Base-by-base conservation (phyloP, 2,888 invertebrate species). In the Stenotaenia linearis region DNA sequence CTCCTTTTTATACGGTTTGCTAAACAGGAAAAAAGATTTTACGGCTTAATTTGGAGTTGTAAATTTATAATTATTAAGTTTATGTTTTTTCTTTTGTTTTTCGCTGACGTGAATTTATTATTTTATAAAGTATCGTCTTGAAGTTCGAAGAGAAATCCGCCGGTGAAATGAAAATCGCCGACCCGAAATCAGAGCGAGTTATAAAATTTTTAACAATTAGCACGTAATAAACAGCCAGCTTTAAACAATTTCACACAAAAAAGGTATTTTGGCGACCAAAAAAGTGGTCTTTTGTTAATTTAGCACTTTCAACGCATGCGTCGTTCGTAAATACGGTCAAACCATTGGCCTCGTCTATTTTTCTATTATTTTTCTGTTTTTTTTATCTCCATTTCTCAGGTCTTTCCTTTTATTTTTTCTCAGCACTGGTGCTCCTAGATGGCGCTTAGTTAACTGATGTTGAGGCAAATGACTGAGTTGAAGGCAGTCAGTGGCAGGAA, bases 381-480 rank as follows among this genome's bases (percentile, higher is more conserved):
- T 69, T 69, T 25, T 28, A 69, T 69, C 69, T 69, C 25, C 25
- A 69, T 69, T 69, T 69, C 69, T n/a, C 10, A 69, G 1, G 69
- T 69, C 25, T 69, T 28, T 28, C 15, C 12, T 15, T 4, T 25
- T 4, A 23, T 69, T 69, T 69, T 25, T 69, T 69, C 28, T 28
- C 15, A 15, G 25, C 69, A 12, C 25, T 69, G 7, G 50, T n/a
- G 69, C 69, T 69, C 23, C 69, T 69, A 69, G 69, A 69, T 69
- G 69, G 69, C 69, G 69, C 2, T 25, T 25, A 69, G 69, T 69
- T 69, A 56, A 56, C 56, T 56, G 56, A 56, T 56, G 56, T 15
- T 56, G 28, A 69, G 28, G 69, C 69, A 69, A 69, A 69, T 69
- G 69, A 69, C 69, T 69, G 69, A 69, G 69, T 69, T 69, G 69